These are phyloP conservation scores for Rotaria socialis DNA, from an alignment of 2,888 invertebrate species.

Conservation along the genomic window DNA sequence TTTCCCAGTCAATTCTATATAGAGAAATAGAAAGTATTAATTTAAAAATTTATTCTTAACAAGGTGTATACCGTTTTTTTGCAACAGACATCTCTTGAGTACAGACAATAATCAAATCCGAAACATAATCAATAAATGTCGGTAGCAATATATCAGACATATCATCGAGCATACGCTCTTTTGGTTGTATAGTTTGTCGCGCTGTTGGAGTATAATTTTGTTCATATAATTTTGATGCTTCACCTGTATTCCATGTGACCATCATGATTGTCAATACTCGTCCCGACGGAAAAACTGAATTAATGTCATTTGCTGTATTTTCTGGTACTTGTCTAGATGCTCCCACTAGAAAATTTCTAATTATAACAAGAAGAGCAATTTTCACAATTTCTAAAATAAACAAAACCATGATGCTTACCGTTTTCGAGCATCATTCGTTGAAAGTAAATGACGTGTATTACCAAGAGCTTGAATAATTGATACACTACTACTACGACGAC, in stretches of 20 bases:
- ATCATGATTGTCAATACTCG: conserved; percentile 39
- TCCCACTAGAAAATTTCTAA: conserved; percentile 31
- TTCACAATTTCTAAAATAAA: neutral
- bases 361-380: neutral
- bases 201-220: conserved; percentile 6
- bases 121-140: conserved; percentile 39
- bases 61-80: neutral
- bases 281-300: neutral
- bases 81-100: conserved; percentile 41
- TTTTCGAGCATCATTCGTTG: conserved; percentile 1
- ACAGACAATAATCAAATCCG: conserved; percentile 45
- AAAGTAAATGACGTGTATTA: neutral
- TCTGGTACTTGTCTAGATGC: neutral
- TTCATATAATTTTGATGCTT: conserved; percentile 37
- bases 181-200: neutral
- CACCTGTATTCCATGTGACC: conserved; percentile 44
- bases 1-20: conserved; percentile 59
- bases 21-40: neutral
- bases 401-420: neutral
- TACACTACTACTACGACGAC: conserved; percentile 1
- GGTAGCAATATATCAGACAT: conserved; percentile 39
- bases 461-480: conserved; percentile 15
- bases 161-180: conserved; percentile 38
- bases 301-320: neutral
- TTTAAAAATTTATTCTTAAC: neutral